Evolutionary conservation across 30 jellyfish, hydroid and myxozoan genomes (phyloP).

Genomic region (Mastigias papua): DNA sequence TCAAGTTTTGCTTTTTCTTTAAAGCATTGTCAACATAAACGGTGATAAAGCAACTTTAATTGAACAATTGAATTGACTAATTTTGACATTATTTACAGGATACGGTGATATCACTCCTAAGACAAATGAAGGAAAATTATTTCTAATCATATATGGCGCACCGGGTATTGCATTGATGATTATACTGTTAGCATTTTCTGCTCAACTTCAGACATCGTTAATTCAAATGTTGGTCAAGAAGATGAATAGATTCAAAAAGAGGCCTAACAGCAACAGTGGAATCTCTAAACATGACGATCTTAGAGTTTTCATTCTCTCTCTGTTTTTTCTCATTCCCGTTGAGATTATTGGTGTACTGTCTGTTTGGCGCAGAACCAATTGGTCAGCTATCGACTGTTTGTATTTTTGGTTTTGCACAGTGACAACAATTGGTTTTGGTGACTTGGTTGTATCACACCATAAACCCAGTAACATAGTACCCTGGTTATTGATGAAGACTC

Average conservation of each 20-base stretch:
- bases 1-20: background rate
- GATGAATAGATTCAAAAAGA: background rate
- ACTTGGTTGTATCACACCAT: background rate
- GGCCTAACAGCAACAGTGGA: background rate
- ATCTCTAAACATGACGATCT: background rate
- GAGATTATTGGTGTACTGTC: background rate
- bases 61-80: background rate
- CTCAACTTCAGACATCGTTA: background rate
- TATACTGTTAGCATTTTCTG: background rate
- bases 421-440: conserved; percentile 6
- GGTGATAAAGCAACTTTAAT: background rate
- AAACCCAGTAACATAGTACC: background rate
- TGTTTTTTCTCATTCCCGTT: background rate
- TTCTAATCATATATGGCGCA: background rate
- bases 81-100: background rate
- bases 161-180: background rate
- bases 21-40: background rate
- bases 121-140: background rate
- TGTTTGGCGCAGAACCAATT: background rate
- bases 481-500: background rate
- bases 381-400: background rate
- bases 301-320: background rate
- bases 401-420: conserved; percentile 19
- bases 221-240: background rate
- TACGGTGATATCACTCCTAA: conserved; percentile 6